A percentile compares a stretch with the other conserved stretches of the same genome.
Conservation (phyloP, 1,140 invertebrate species). For the Drosophila rhopaloa region DNA sequence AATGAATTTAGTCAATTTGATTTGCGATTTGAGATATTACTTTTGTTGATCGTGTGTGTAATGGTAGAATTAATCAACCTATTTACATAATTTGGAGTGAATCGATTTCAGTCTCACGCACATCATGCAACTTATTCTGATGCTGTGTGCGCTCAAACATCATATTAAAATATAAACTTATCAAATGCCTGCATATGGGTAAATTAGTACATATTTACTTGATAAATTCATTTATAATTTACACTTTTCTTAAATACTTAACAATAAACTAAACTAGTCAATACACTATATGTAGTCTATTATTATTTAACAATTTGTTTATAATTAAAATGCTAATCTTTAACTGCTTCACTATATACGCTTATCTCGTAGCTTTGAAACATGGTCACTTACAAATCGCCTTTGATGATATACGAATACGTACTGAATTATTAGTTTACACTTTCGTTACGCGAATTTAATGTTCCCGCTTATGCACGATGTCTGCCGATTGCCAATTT, state of each 20-base stretch:
- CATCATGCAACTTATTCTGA: constrained; percentile 44
- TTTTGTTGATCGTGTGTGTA: constrained; percentile 37
- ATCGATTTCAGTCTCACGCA: constrained; percentile 65
- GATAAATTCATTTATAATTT: constrained; percentile 79
- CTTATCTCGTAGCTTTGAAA: constrained; percentile 55
- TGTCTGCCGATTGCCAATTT: constrained; percentile 59
- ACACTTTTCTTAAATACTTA: constrained; percentile 72
- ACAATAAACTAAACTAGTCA: constrained; percentile 64
- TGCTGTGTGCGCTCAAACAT: constrained; percentile 40
- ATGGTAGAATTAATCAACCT: constrained; percentile 52
- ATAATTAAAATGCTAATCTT: constrained; percentile 77
- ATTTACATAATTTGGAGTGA: constrained; percentile 31
- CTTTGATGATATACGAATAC: constrained; percentile 36
- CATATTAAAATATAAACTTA: constrained; percentile 73
- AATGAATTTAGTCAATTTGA: constrained; percentile 47
- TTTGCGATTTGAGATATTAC: constrained; percentile 56
- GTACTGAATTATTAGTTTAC: constrained; percentile 42
- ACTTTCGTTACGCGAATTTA: constrained; percentile 37
- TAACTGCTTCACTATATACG: constrained; percentile 68
- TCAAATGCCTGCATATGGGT: constrained; percentile 59
- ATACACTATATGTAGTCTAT: constrained; percentile 70
- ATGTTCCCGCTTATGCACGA: constrained; percentile 20
- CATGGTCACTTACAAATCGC: constrained; percentile 35
- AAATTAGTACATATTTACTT: constrained; percentile 73
- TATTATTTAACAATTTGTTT: constrained; percentile 76